Percentiles rank a stretch among this genome's conserved stretches.
Evolutionary conservation across 2,888 invertebrate genomes (phyloP).

Genomic region (Xestobium rufovillosum): DNA sequence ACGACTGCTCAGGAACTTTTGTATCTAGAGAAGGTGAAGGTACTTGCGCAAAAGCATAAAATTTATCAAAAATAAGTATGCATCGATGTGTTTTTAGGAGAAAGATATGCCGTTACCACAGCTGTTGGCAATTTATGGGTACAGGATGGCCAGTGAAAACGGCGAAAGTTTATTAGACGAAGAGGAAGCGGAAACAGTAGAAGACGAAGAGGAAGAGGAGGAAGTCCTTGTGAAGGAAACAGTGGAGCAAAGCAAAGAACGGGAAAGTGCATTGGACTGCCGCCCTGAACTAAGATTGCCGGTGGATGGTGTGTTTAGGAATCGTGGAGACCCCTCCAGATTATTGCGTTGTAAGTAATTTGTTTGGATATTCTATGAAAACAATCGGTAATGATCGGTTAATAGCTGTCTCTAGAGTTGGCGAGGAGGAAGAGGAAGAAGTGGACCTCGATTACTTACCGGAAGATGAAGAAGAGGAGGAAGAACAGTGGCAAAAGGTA

Average conservation of each 20-base stretch:
- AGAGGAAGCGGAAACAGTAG: slow-evolving; percentile 39
- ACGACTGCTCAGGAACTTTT: slow-evolving; percentile 85
- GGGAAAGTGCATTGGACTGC: slow-evolving; percentile 36
- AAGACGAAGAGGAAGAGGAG: slow-evolving; percentile 34
- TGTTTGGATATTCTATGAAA: slow-evolving; percentile 5
- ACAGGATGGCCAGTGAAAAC: slow-evolving; percentile 40
- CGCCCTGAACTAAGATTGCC: too few species aligned
- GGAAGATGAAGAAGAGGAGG: slow-evolving; percentile 56
- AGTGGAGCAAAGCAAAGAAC: slow-evolving; percentile 46
- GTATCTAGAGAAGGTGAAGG: slow-evolving; percentile 67
- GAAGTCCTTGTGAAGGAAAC: slow-evolving; percentile 42
- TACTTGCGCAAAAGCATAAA: slow-evolving; percentile 20
- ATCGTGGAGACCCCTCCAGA: too few species aligned
- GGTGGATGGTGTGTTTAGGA: too few species aligned
- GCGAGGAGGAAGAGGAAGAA: too few species aligned
- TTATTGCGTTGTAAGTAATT: slow-evolving; percentile 45
- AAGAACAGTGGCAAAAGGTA: slow-evolving; percentile 79
- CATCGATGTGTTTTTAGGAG: slow-evolving; percentile 49
- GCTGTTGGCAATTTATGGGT: slow-evolving; percentile 82
- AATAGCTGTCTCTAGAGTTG: slow-evolving; percentile 64
- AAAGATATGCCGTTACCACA: slow-evolving; percentile 96
- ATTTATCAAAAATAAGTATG: slow-evolving; percentile 10
- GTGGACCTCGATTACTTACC: too few species aligned
- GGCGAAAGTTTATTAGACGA: slow-evolving; percentile 40
- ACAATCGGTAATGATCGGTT: slow-evolving; percentile 1